Percentiles rank a stretch among this genome's conserved stretches.
Conservation (phyloP, 2,888 invertebrate genomes). For the Himalopsyche japonica region DNA sequence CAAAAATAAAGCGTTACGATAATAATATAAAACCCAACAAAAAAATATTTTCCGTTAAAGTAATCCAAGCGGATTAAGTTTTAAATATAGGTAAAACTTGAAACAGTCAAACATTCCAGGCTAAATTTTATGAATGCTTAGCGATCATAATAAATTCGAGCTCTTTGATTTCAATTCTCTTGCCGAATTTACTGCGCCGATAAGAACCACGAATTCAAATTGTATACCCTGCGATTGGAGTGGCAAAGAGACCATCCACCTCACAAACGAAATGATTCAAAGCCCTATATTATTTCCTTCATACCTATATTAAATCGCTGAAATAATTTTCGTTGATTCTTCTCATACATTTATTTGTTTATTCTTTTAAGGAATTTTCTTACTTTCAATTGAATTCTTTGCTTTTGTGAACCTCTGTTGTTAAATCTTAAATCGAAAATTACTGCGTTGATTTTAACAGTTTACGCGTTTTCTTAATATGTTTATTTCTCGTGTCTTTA, state of each 20-base stretch:
- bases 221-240: background rate
- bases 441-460: too few species aligned
- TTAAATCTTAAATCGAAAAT: too few species aligned
- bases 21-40: too few species aligned
- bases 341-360: background rate
- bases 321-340: background rate
- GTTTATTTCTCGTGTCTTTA: too few species aligned
- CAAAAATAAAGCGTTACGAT: too few species aligned
- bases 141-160: background rate
- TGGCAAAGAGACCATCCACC: background rate
- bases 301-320: background rate
- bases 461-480: too few species aligned
- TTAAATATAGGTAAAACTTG: background rate
- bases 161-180: background rate
- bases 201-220: background rate
- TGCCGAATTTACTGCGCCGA: background rate
- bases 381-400: background rate
- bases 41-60: too few species aligned
- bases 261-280: background rate
- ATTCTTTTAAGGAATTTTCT: background rate
- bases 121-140: background rate
- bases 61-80: background rate
- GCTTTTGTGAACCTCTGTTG: too few species aligned
- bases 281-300: background rate
- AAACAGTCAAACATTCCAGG: background rate